A percentile compares a stretch with the other conserved stretches of the same genome.
phyloP scores from a whole-genome alignment of 2,797 vertebrate genomes.

The Coregonus suidteri region DNA sequence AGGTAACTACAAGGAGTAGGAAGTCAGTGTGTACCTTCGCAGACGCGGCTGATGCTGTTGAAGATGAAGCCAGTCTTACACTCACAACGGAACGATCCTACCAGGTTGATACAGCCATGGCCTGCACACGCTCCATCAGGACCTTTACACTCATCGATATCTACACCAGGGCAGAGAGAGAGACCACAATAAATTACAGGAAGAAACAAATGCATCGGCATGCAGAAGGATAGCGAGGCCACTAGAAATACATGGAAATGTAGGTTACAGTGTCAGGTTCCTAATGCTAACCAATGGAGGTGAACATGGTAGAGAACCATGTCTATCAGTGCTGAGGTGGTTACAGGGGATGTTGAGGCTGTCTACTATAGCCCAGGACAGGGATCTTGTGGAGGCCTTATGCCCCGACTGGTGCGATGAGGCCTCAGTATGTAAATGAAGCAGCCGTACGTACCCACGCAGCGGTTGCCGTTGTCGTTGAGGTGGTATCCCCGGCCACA shows the following conservation, averaged over 20 bases:
- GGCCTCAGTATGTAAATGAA: neutral
- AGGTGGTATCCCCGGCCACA: slow-evolving; percentile 94
- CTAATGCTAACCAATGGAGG: neutral
- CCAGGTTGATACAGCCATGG: slow-evolving; percentile 85
- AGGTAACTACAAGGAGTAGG: neutral
- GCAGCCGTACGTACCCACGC: slow-evolving; percentile 77
- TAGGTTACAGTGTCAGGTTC: neutral
- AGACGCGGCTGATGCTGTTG: slow-evolving; percentile 84
- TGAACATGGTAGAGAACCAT: neutral
- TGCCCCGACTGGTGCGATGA: neutral
- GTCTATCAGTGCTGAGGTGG: neutral
- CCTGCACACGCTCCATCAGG: slow-evolving; percentile 82
- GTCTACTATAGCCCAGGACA: neutral
- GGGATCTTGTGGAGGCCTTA: neutral
- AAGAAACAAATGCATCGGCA: neutral
- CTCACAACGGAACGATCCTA: slow-evolving; percentile 92
- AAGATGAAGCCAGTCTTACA: slow-evolving; percentile 88
- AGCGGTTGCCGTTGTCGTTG: slow-evolving; percentile 86
- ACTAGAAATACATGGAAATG: slow-evolving; percentile 1
- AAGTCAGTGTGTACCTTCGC: slow-evolving; percentile 77
- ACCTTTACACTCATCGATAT: slow-evolving; percentile 87
- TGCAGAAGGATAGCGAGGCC: neutral
- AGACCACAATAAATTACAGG: neutral
- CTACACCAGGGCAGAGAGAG: slow-evolving; percentile 59
- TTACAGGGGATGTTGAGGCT: neutral